Percentiles rank a stretch among this genome's conserved stretches.
phyloP scores from a whole-genome alignment of 2,797 vertebrate species.

The Cuniculus paca region DNA sequence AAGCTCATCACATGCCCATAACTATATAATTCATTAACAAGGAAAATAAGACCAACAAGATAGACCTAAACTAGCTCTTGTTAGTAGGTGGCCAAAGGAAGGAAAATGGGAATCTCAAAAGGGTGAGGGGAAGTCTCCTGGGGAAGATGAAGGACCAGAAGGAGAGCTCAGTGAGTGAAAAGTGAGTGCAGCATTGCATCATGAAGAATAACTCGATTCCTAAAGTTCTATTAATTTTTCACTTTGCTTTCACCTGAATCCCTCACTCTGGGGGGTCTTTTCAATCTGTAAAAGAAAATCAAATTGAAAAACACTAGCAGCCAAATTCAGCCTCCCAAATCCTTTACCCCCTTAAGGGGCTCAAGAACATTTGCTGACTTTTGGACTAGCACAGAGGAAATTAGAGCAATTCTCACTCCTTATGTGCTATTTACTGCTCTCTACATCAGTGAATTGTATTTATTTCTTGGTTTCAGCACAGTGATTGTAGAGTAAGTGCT shows the following conservation, averaged over 20 bases:
- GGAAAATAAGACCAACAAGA: neutral
- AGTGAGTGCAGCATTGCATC: neutral
- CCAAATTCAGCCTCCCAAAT: constrained; percentile 37
- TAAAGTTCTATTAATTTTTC: constrained; percentile 61
- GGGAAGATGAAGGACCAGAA: neutral
- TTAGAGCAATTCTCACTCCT: constrained; percentile 68
- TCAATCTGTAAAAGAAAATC: constrained; percentile 58
- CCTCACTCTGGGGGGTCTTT: constrained; percentile 52
- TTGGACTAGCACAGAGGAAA: constrained; percentile 65
- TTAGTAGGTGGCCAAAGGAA: neutral
- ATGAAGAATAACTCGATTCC: constrained; percentile 22
- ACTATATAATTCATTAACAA: neutral
- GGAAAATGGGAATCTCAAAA: neutral
- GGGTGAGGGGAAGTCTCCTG: neutral
- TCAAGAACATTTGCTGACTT: constrained; percentile 72
- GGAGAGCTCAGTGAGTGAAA: neutral
- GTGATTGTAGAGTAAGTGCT: constrained; percentile 63
- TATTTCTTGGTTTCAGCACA: constrained; percentile 76
- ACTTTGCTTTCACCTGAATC: constrained; percentile 31
- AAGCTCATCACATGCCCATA: neutral
- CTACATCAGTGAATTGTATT: constrained; percentile 66
- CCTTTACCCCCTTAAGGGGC: constrained; percentile 31
- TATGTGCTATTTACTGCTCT: constrained; percentile 66
- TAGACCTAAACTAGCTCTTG: neutral
- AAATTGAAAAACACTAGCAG: constrained; percentile 51